phyloP scores from a whole-genome alignment of 2,888 invertebrate species.

The Syritta pipiens region DNA sequence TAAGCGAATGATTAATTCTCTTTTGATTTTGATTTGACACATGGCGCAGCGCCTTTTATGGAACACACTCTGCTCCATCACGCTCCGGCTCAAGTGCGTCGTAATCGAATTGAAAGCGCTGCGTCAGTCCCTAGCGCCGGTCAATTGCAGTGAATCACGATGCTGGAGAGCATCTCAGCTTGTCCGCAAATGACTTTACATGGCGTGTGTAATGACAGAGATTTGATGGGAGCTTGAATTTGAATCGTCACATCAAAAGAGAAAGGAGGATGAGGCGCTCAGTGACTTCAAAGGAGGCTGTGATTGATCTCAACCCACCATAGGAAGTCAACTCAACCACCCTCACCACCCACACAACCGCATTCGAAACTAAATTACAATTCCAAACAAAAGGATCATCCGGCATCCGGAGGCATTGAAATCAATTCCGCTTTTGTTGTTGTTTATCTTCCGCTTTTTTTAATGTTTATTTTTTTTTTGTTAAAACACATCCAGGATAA shows the following conservation, averaged over 20 bases:
- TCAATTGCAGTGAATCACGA: background rate
- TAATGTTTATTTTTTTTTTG: background rate
- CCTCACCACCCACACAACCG: background rate
- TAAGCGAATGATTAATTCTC: conserved; percentile 23
- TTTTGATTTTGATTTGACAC: conserved; percentile 34
- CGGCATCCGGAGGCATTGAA: conserved; percentile 17
- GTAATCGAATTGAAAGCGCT: background rate
- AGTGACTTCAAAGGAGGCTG: too few species aligned
- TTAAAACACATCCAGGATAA: background rate
- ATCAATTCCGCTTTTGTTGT: too few species aligned
- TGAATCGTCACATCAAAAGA: too few species aligned
- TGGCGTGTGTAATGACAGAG: background rate
- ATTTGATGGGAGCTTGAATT: too few species aligned
- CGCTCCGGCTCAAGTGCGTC: background rate
- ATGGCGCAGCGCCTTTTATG: conserved; percentile 6
- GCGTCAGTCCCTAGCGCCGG: too few species aligned
- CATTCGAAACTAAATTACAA: conserved; percentile 7
- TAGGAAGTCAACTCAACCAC: background rate
- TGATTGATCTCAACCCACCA: too few species aligned
- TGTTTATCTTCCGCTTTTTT: too few species aligned
- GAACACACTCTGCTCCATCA: too few species aligned
- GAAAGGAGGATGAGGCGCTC: too few species aligned
- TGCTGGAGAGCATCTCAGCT: background rate
- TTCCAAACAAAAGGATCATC: conserved; percentile 11
- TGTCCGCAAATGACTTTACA: background rate